These are phyloP conservation scores for Cataglyphis cursor DNA, from an alignment of 2,888 invertebrate species.

Conservation along the genomic window DNA sequence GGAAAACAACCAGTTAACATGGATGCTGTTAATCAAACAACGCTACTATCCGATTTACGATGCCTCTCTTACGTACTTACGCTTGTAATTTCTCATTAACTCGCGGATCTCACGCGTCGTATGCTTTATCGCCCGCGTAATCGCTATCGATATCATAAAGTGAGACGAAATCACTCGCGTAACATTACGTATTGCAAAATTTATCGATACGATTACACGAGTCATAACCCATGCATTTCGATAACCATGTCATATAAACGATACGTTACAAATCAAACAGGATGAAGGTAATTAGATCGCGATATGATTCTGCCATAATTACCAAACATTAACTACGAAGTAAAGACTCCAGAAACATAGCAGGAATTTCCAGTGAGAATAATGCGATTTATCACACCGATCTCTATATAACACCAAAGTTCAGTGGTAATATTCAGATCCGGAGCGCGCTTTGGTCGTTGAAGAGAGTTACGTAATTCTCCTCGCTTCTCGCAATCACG, in stretches of 20 bases:
- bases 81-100: conserved; percentile 56
- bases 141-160: conserved; percentile 3
- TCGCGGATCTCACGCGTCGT: conserved; percentile 43
- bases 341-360: conserved; percentile 36
- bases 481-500: conserved; percentile 24
- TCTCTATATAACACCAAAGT: conserved; percentile 31
- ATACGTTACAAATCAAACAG: conserved; percentile 27
- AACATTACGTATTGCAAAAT: not conserved
- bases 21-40: conserved; percentile 53
- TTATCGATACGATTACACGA: conserved; percentile 12
- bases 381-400: conserved; percentile 42
- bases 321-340: not conserved
- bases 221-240: not conserved
- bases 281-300: conserved; percentile 41
- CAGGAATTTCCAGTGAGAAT: conserved; percentile 45
- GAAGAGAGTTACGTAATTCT: conserved; percentile 41
- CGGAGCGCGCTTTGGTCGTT: not conserved
- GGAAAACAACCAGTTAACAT: conserved; percentile 41
- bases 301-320: conserved; percentile 43
- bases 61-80: conserved; percentile 27
- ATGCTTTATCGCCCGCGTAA: conserved; percentile 40
- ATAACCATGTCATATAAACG: conserved; percentile 11
- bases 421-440: conserved; percentile 44
- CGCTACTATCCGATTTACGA: conserved; percentile 54
- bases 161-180: conserved; percentile 8